These are phyloP conservation scores for Cephus runcator DNA, from an alignment of 2,888 invertebrate species.

Conservation along the genomic window DNA sequence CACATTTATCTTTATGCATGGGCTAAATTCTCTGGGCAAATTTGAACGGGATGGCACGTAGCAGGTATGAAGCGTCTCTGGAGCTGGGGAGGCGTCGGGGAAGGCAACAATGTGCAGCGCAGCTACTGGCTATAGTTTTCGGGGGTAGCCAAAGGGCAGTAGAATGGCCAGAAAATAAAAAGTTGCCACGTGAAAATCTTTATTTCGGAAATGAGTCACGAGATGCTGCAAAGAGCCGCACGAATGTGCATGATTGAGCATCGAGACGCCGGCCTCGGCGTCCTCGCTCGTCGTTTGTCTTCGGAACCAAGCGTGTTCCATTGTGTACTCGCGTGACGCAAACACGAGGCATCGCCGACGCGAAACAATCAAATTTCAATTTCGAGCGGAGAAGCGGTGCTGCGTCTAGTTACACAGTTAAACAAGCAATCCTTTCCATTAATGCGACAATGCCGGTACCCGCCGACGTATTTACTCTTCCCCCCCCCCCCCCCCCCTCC, in stretches of 20 bases:
- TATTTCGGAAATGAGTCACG: too few relatives aligned
- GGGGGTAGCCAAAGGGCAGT: too few relatives aligned
- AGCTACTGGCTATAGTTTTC: too few relatives aligned
- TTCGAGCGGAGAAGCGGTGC: constrained; percentile 55
- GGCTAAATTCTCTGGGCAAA: background rate
- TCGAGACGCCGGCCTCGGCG: too few relatives aligned
- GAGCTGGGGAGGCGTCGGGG: too few relatives aligned
- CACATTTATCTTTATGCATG: background rate
- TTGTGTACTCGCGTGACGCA: constrained; percentile 3
- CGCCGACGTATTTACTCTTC: constrained; percentile 51
- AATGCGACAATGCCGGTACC: constrained; percentile 58
- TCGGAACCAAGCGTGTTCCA: background rate
- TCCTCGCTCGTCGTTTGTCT: background rate
- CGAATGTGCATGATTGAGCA: too few relatives aligned
- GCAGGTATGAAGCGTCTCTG: too few relatives aligned
- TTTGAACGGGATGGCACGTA: too few relatives aligned
- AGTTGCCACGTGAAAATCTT: too few relatives aligned
- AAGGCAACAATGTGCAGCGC: too few relatives aligned
- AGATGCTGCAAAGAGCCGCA: too few relatives aligned
- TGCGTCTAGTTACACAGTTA: constrained; percentile 51
- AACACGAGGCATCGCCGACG: constrained; percentile 33
- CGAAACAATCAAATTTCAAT: constrained; percentile 63
- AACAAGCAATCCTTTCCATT: constrained; percentile 63
- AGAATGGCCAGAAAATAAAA: too few relatives aligned
- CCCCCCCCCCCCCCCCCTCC: constrained; percentile 3